Conservation (phyloP, 2,888 invertebrate species). For the Palloptera scutellata region DNA sequence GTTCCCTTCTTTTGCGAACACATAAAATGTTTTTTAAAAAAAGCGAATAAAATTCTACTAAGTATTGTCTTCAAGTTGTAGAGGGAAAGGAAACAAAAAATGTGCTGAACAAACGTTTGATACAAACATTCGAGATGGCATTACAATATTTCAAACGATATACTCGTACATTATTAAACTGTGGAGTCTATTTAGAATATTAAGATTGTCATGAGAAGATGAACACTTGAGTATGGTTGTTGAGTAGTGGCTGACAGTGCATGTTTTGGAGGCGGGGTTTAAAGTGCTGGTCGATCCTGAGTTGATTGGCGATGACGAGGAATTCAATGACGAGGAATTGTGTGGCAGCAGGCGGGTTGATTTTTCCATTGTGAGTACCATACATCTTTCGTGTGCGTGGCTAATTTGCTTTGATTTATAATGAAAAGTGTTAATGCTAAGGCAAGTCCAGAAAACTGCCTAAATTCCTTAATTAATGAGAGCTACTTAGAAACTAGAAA, state of each 20-base stretch:
- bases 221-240: constrained; percentile 2
- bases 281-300: background rate
- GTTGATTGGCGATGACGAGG: no score
- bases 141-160: constrained; percentile 13
- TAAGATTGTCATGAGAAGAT: background rate
- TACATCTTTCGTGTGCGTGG: no score
- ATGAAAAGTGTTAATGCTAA: background rate
- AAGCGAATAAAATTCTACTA: no score
- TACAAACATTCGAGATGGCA: constrained; percentile 53
- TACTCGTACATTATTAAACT: background rate
- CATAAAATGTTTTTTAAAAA: no score
- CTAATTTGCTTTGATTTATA: background rate
- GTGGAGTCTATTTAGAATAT: no score
- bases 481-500: constrained; percentile 33
- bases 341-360: background rate
- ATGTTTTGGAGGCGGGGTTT: background rate
- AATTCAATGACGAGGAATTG: no score
- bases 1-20: no score
- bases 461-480: constrained; percentile 18
- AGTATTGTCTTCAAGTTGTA: no score
- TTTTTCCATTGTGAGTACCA: constrained; percentile 6
- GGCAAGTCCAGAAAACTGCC: no score
- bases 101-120: constrained; percentile 53
- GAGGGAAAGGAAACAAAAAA: background rate
- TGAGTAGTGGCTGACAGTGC: background rate